A percentile compares a stretch with the other conserved stretches of the same genome.
Conservation (phyloP, 2,113 vertebrate species). For the Donacobius atricapilla region DNA sequence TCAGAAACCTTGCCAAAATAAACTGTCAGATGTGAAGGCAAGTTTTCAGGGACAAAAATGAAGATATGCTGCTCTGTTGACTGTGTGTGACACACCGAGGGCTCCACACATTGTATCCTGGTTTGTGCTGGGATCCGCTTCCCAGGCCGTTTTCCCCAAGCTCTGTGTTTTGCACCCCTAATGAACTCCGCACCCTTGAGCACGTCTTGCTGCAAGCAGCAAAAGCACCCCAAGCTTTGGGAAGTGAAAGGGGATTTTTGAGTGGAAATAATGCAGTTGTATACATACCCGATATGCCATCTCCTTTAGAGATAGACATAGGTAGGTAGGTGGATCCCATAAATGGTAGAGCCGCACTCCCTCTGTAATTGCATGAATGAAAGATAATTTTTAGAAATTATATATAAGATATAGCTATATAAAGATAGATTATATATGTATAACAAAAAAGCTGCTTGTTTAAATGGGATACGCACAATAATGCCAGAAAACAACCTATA, state of each 20-base stretch:
- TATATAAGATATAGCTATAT: too few species aligned
- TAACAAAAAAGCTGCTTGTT: neutral
- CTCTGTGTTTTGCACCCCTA: neutral
- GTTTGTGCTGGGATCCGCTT: neutral
- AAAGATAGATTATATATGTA: too few species aligned
- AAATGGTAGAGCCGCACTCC: too few species aligned
- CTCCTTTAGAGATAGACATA: neutral
- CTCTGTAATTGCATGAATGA: too few species aligned
- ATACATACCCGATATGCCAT: rapidly evolving
- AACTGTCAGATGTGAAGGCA: slow-evolving; percentile 12
- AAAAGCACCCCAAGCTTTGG: neutral
- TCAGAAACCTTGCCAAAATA: slow-evolving; percentile 1
- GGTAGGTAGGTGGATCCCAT: neutral
- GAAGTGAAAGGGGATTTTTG: neutral
- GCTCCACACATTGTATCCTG: rapidly evolving
- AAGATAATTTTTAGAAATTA: too few species aligned
- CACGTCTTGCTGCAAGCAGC: neutral
- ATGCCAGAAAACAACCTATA: neutral
- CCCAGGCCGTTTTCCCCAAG: neutral
- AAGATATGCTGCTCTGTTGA: neutral
- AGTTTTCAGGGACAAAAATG: neutral
- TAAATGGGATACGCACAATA: neutral
- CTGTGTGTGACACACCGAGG: neutral
- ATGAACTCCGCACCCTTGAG: neutral
- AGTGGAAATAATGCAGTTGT: neutral